Base-by-base conservation (phyloP, 1,140 invertebrate species). In the Meloidogyne hapla region DNA sequence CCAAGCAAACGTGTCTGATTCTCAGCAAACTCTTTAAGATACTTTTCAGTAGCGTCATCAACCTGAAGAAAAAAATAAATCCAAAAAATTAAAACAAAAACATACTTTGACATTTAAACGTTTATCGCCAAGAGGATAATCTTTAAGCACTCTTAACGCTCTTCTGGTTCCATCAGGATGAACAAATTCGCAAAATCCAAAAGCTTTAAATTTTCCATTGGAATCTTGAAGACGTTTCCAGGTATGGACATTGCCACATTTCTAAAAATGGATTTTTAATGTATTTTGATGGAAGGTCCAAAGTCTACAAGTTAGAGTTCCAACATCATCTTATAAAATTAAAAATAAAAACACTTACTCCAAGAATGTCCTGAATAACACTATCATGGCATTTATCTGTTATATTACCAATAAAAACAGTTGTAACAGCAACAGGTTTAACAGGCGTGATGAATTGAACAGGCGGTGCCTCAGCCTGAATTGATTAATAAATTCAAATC, bases 381-480 rank as follows among this genome's bases (percentile, higher is more conserved):
- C 92, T 91, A 88, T 99, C 95, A 0, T 94, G 94, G 63, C 94
- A 95, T 83, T 92, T 91, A 81, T 97, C 94, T 84, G 94, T 94
- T 75, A 99, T 99, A 88, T 98, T 99, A 26, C 96, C 96, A 65
- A 98, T 94, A 89, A 99, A 99, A 0, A 99, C 95, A 21, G 95
- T 98, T 18, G 98, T 95, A 15, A 73, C 64, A 0, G 67, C 38
- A 18, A 65, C 28, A 25, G 73, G 65, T n/a, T 64, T 48, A 26
- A 75, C 26, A 21, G 62, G 72, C 26, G 25, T 45, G n/a, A 62
- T 10, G 6, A n/a, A 28, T 64, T 33, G 62, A 64, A 33, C 18
- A 42, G 75, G 23, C 23, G 76, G 45, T 33, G 63, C 56, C 21
- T 28, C 26, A 8, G 33, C 45, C 65, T 77, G 28, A 65, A 38